These are phyloP conservation scores for Sebastes oblongus DNA, from an alignment of 2,797 vertebrate species.

Conservation along the genomic window DNA sequence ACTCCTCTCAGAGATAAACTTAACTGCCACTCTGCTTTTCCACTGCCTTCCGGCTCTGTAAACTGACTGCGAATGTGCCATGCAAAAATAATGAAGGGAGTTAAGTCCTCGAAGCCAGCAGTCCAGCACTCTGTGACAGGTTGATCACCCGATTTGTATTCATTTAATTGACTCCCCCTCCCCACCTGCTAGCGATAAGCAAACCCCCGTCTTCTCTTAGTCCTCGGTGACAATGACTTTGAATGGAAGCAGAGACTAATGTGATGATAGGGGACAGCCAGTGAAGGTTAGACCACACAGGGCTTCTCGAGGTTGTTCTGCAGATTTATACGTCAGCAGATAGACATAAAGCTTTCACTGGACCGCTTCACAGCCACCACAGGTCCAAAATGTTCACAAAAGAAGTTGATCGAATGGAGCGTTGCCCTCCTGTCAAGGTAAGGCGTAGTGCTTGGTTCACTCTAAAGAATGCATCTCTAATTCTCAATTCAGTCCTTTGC, in stretches of 20 bases:
- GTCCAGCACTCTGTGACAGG: slow-evolving; percentile 60
- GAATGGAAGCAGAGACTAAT: slow-evolving; percentile 66
- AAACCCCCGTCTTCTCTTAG: slow-evolving; percentile 23
- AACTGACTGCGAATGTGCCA: slow-evolving; percentile 47
- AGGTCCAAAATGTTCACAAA: slow-evolving; percentile 70
- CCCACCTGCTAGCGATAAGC: slow-evolving; percentile 25
- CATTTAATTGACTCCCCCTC: slow-evolving; percentile 54
- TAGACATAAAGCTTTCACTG: slow-evolving; percentile 51
- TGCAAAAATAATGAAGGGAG: slow-evolving; percentile 64
- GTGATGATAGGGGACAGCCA: slow-evolving; percentile 40
- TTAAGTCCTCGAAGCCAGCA: slow-evolving; percentile 57
- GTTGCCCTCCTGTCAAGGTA: slow-evolving; percentile 75
- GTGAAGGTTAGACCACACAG: slow-evolving; percentile 70
- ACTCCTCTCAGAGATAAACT: slow-evolving; percentile 61
- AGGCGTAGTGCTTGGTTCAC: slow-evolving; percentile 62
- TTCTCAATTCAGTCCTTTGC: slow-evolving; percentile 68
- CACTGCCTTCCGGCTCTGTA: slow-evolving; percentile 37
- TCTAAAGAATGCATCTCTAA: slow-evolving; percentile 74
- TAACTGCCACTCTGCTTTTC: slow-evolving; percentile 47
- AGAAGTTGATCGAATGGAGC: slow-evolving; percentile 69
- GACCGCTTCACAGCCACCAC: slow-evolving; percentile 36
- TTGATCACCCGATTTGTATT: slow-evolving; percentile 74
- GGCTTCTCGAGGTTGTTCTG: slow-evolving; percentile 66
- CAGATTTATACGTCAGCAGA: slow-evolving; percentile 61
- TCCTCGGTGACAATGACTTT: slow-evolving; percentile 67